Conservation (phyloP, 2,888 invertebrate species). For the Hypselothyrea guttata region DNA sequence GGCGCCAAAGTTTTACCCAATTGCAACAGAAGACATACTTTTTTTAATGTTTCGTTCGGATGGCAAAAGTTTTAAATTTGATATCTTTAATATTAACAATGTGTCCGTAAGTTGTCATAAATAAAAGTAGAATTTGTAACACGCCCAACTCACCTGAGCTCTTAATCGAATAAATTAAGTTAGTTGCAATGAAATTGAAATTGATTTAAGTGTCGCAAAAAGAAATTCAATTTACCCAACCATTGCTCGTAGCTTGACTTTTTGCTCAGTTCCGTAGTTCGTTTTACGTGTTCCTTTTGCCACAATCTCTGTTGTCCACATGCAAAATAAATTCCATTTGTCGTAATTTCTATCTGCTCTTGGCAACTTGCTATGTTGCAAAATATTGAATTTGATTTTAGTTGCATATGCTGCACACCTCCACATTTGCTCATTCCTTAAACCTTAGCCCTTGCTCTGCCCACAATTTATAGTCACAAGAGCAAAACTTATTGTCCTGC, state of each 20-base stretch:
- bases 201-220: conserved; percentile 46
- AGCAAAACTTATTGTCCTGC: conserved; percentile 37
- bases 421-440: not conserved
- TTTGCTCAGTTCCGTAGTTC: conserved; percentile 1
- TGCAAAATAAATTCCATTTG: conserved; percentile 61
- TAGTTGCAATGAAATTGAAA: conserved; percentile 22
- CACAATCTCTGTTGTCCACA: conserved; percentile 18
- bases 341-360: conserved; percentile 43
- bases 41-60: conserved; percentile 5
- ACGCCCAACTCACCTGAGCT: not conserved
- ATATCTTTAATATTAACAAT: conserved; percentile 54
- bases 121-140: conserved; percentile 18
- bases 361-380: conserved; percentile 50
- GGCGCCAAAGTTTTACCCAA: conserved; percentile 65
- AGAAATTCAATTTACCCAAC: conserved; percentile 57
- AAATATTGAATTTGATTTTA: conserved; percentile 74
- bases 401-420: conserved; percentile 64
- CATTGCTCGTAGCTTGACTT: conserved; percentile 19
- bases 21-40: conserved; percentile 34
- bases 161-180: conserved; percentile 30
- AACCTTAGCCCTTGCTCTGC: conserved; percentile 2
- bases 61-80: conserved; percentile 49
- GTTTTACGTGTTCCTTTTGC: conserved; percentile 1
- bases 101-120: conserved; percentile 41
- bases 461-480: conserved; percentile 56